These are phyloP conservation scores for Thunnus maccoyii DNA, from an alignment of 2,113 vertebrate species.

Conservation along the genomic window DNA sequence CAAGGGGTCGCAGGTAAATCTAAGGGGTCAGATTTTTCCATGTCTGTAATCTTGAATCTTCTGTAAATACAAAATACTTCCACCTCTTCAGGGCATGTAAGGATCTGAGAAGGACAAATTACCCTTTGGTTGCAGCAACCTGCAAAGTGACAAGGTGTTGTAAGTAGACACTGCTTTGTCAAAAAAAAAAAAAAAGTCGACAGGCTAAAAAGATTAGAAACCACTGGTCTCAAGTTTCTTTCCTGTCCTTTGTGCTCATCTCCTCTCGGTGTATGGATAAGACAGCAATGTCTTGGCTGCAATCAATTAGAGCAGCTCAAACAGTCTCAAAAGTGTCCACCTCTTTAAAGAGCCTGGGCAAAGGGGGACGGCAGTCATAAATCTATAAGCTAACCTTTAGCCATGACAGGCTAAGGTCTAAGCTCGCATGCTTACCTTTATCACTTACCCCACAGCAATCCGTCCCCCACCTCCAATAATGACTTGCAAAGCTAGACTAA, in stretches of 20 bases:
- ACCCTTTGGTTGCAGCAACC: neutral
- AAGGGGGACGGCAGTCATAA: constrained; percentile 60
- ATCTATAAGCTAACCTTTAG: constrained; percentile 78
- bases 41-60: neutral
- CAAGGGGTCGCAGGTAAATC: neutral
- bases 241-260: neutral
- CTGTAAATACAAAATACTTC: no score
- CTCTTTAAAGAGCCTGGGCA: constrained; percentile 60
- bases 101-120: no score
- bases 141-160: neutral
- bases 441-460: constrained; percentile 60
- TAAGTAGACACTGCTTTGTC: neutral
- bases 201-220: neutral
- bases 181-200: constrained; percentile 1
- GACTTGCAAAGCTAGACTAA: constrained; percentile 55
- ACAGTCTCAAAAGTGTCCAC: constrained; percentile 60
- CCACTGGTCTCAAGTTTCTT: neutral
- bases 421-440: constrained; percentile 62
- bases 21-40: neutral
- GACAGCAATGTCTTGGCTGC: constrained; percentile 35
- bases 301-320: constrained; percentile 66
- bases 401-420: constrained; percentile 71
- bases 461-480: constrained; percentile 49
- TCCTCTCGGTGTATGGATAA: constrained; percentile 1
- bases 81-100: no score